These are phyloP conservation scores for Chelonus insularis DNA, from an alignment of 1,140 invertebrate species.

Conservation along the genomic window DNA sequence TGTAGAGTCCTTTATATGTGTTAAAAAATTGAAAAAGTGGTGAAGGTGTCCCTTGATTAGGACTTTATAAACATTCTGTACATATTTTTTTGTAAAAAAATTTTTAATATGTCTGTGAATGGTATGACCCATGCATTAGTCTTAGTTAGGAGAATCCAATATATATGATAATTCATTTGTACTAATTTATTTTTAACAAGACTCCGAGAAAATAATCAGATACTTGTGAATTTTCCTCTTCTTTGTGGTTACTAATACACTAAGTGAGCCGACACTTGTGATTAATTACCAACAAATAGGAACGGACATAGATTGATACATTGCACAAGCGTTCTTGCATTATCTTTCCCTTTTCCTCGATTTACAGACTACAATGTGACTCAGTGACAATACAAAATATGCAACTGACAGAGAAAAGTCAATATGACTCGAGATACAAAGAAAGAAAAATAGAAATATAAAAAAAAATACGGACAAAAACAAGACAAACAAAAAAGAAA, in stretches of 20 bases:
- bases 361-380: slow-evolving; percentile 11
- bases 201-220: background rate
- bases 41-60: too few species aligned
- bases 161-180: too few species aligned
- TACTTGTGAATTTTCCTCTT: background rate
- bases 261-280: slow-evolving; percentile 25
- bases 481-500: background rate
- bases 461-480: too few species aligned
- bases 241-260: slow-evolving; percentile 17
- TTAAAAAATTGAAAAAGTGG: too few species aligned
- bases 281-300: slow-evolving; percentile 31
- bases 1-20: too few species aligned
- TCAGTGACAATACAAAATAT: slow-evolving; percentile 23
- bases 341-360: slow-evolving; percentile 9
- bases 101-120: too few species aligned
- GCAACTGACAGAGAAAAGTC: background rate
- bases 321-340: slow-evolving; percentile 25
- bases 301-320: slow-evolving; percentile 30
- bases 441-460: background rate
- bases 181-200: background rate
- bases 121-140: too few species aligned
- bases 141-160: too few species aligned
- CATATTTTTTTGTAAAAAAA: too few species aligned
- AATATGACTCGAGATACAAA: background rate
- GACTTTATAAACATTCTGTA: too few species aligned